A percentile compares a stretch with the other conserved stretches of the same genome.
Conservation (phyloP, 2,888 invertebrate species). For the Kryphioiulus occultus region DNA sequence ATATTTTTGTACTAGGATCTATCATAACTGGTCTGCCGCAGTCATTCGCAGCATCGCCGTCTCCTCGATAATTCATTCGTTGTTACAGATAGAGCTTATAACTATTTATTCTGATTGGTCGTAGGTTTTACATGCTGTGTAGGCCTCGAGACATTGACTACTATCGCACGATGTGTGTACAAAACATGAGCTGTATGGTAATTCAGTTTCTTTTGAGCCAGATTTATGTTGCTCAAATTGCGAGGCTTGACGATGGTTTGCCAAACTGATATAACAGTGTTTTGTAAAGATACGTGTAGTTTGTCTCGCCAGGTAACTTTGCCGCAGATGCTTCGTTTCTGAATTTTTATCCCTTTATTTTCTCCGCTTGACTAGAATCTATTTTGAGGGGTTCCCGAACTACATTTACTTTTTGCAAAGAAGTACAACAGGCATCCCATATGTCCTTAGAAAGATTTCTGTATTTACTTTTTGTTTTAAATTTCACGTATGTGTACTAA, state of each 20-base stretch:
- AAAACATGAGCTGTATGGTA: not conserved
- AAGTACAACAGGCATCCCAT: not conserved
- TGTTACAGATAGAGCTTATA: conserved; percentile 4
- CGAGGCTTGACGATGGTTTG: not conserved
- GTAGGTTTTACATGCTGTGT: conserved; percentile 18
- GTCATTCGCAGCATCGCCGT: not conserved
- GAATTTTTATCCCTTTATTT: not conserved
- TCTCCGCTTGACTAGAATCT: not conserved
- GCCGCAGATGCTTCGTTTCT: not conserved
- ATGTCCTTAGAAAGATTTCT: not conserved
- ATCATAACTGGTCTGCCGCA: not conserved
- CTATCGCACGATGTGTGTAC: not conserved
- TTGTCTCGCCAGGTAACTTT: not conserved
- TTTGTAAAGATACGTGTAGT: not conserved
- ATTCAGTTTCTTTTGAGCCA: no score
- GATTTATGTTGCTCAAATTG: not conserved
- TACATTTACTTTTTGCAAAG: no score
- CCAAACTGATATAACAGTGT: no score
- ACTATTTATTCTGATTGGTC: conserved; percentile 15
- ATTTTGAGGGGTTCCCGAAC: not conserved
- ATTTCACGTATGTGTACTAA: not conserved
- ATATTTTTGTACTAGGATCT: conserved; percentile 20
- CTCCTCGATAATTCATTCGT: not conserved
- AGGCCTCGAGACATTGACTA: not conserved
- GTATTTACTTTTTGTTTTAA: not conserved